A percentile compares a stretch with the other conserved stretches of the same genome.
Evolutionary conservation across 2,888 invertebrate genomes (phyloP).

Genomic region (Drosophila heteroneura): DNA sequence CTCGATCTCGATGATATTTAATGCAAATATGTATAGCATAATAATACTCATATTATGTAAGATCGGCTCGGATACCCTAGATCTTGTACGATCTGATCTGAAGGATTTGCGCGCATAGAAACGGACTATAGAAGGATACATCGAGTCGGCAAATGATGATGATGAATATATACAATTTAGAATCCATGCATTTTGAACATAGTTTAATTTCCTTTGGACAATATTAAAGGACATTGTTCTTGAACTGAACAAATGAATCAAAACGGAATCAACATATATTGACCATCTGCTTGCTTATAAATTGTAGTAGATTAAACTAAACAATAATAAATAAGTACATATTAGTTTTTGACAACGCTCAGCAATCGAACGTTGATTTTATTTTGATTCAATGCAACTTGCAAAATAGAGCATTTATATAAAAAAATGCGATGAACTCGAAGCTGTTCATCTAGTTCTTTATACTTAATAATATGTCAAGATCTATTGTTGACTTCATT

Average conservation of each 20-base stretch:
- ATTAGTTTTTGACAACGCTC: not conserved
- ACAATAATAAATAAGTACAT: no score
- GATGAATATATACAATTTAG: not conserved
- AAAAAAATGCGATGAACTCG: not conserved
- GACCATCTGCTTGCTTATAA: not conserved
- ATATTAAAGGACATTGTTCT: not conserved
- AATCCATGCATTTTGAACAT: not conserved
- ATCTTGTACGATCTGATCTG: not conserved
- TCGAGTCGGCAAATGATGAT: not conserved
- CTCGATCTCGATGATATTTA: not conserved
- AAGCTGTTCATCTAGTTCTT: not conserved
- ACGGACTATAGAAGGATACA: not conserved
- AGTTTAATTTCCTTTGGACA: not conserved
- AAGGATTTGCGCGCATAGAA: not conserved
- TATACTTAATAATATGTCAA: slow-evolving; percentile 5
- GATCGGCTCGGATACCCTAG: not conserved
- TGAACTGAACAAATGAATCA: no score
- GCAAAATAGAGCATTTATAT: not conserved
- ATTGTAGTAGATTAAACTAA: not conserved
- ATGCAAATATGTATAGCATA: not conserved
- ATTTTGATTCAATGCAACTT: slow-evolving; percentile 8
- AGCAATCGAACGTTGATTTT: not conserved
- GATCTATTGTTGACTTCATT: slow-evolving; percentile 4
- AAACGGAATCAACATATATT: not conserved
- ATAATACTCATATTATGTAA: not conserved